phyloP scores from a whole-genome alignment of 2,113 vertebrate species.

The Dipodomys stephensi region DNA sequence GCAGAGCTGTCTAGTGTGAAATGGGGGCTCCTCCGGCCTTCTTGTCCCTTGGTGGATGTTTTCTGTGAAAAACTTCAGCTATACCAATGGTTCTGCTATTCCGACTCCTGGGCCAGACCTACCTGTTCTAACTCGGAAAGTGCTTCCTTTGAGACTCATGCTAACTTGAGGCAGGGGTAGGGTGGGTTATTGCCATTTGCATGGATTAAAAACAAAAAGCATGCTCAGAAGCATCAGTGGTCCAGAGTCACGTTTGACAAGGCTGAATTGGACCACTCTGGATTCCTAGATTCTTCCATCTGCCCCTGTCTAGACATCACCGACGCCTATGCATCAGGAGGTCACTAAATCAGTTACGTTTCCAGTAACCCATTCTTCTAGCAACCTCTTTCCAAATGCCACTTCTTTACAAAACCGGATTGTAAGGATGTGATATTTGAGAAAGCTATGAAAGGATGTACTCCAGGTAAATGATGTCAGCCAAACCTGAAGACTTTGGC shows the following conservation, averaged over 20 bases:
- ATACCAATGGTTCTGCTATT: too few relatives aligned
- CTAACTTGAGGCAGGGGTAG: background rate
- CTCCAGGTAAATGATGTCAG: too few relatives aligned
- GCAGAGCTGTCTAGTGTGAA: too few relatives aligned
- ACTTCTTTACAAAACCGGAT: background rate
- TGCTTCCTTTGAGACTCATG: background rate
- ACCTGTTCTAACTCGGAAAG: background rate
- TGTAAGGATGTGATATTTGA: background rate
- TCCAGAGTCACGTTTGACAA: background rate
- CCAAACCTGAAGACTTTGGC: background rate
- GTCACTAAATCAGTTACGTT: too few relatives aligned
- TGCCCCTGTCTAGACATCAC: too few relatives aligned
- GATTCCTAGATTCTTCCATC: too few relatives aligned
- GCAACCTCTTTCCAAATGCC: background rate
- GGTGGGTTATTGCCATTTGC: background rate
- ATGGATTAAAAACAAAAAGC: background rate
- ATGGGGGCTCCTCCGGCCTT: too few relatives aligned
- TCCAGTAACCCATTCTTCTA: background rate
- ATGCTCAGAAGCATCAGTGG: background rate
- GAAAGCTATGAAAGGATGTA: background rate
- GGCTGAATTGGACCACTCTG: background rate
- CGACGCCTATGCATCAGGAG: too few relatives aligned
- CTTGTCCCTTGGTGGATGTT: too few relatives aligned
- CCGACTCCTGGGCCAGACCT: background rate
- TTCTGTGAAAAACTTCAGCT: too few relatives aligned